A percentile compares a stretch with the other conserved stretches of the same genome.
These are phyloP conservation scores for Ptychadena robeensis DNA, from an alignment of 2,797 vertebrate genomes.

Conservation along the genomic window DNA sequence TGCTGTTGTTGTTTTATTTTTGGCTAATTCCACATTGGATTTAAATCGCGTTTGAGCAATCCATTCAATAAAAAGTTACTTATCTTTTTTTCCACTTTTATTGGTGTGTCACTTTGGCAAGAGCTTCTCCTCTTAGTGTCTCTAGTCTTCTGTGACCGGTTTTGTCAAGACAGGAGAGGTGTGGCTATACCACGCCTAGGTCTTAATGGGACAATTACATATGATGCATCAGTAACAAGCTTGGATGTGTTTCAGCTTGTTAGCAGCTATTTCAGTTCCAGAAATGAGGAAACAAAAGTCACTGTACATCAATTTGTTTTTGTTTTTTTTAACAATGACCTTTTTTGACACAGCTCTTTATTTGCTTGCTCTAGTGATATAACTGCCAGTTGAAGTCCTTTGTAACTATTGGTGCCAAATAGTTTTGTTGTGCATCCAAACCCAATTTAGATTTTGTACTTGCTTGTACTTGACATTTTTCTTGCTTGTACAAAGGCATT, in stretches of 20 bases:
- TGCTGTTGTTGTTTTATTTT: no score
- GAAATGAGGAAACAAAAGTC: conserved; percentile 1
- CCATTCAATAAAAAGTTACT: no score
- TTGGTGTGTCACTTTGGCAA: background rate
- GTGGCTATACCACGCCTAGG: conserved; percentile 23
- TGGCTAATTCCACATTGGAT: no score
- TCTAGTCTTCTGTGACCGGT: background rate
- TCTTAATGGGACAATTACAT: background rate
- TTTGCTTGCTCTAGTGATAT: background rate
- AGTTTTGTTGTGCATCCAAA: background rate
- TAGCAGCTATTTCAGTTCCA: background rate
- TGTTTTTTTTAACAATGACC: background rate
- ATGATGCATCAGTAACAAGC: background rate
- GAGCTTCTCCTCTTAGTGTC: background rate
- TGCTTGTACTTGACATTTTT: background rate
- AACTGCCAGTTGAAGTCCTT: no score
- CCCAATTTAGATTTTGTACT: background rate
- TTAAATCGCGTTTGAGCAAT: no score
- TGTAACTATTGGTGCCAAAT: background rate
- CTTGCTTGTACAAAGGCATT: background rate
- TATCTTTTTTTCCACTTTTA: background rate
- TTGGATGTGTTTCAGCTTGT: conserved; percentile 5
- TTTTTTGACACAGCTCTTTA: background rate
- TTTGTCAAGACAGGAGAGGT: conserved; percentile 5
- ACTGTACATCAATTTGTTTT: background rate